Evolutionary conservation across 2,797 vertebrate genomes (phyloP).

Genomic region (Arnoldichthys spilopterus): DNA sequence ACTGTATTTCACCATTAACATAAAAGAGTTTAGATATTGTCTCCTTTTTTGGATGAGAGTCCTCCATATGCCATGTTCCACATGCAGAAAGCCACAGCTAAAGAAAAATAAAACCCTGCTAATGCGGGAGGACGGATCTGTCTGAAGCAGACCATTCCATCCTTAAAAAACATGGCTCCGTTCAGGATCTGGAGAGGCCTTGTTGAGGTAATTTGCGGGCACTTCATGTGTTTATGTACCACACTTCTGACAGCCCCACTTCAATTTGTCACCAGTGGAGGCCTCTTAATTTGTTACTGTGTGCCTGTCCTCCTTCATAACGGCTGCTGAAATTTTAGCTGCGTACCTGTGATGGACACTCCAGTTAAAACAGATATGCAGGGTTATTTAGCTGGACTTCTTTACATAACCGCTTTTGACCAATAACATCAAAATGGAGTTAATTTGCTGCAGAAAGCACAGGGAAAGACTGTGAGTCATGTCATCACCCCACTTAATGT

Average conservation of each 20-base stretch:
- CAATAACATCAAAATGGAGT: constrained; percentile 2
- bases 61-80: constrained; percentile 1
- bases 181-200: not conserved
- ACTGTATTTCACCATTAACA: constrained; percentile 34
- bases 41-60: constrained; percentile 5
- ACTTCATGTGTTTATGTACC: constrained; percentile 21
- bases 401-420: not conserved
- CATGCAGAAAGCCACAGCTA: constrained; percentile 16
- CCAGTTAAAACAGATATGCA: not conserved
- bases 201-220: not conserved
- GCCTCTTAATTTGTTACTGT: constrained; percentile 33
- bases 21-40: constrained; percentile 20
- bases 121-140: not conserved
- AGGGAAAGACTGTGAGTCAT: not conserved
- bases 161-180: not conserved
- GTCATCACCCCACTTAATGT: constrained; percentile 1
- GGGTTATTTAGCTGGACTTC: not conserved
- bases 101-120: not conserved
- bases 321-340: not conserved
- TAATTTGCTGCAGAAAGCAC: not conserved
- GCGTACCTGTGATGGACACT: not conserved
- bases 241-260: not conserved
- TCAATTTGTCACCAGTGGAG: constrained; percentile 23
- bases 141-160: not conserved
- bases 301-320: constrained; percentile 38